Evolutionary conservation across 2,113 vertebrate genomes (phyloP).

Genomic region (Atherinomorus stipes): DNA sequence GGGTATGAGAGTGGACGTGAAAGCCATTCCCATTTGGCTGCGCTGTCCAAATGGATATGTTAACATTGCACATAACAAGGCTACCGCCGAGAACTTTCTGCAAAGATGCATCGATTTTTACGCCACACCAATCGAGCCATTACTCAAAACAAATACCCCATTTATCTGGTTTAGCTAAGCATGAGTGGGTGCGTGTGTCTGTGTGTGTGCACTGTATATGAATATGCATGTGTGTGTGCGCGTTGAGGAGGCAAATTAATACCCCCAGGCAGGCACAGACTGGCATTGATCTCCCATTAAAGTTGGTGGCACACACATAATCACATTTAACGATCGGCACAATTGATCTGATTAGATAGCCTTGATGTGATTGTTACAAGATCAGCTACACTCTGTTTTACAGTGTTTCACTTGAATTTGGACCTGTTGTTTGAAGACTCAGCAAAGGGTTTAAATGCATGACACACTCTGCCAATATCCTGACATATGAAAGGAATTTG

Average conservation of each 20-base stretch:
- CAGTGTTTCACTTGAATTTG: slow-evolving; percentile 39
- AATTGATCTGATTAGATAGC: slow-evolving; percentile 62
- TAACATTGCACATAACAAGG: slow-evolving; percentile 73
- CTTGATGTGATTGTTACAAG: slow-evolving; percentile 36
- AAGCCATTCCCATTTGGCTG: slow-evolving; percentile 62
- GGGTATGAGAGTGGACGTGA: slow-evolving; percentile 65
- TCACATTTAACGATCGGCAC: slow-evolving; percentile 49
- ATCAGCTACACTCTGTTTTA: slow-evolving; percentile 21
- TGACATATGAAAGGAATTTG: slow-evolving; percentile 1
- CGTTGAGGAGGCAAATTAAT: slow-evolving; percentile 65
- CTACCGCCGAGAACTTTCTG: slow-evolving; percentile 70
- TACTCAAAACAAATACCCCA: slow-evolving; percentile 83
- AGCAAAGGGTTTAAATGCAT: slow-evolving; percentile 4
- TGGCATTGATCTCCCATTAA: slow-evolving; percentile 75
- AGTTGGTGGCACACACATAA: slow-evolving; percentile 45
- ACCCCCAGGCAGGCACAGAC: slow-evolving; percentile 56
- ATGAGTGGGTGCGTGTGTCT: slow-evolving; percentile 48
- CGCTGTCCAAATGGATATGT: slow-evolving; percentile 77
- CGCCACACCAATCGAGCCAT: slow-evolving; percentile 77
- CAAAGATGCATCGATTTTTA: slow-evolving; percentile 78
- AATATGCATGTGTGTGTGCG: slow-evolving; percentile 33
- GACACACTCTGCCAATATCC: not conserved
- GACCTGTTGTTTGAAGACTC: slow-evolving; percentile 14
- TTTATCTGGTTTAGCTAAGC: slow-evolving; percentile 79
- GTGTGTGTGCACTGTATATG: slow-evolving; percentile 15